A percentile compares a stretch with the other conserved stretches of the same genome.
These are phyloP conservation scores for Radopholus similis DNA, from an alignment of 1,140 invertebrate genomes.

Conservation along the genomic window DNA sequence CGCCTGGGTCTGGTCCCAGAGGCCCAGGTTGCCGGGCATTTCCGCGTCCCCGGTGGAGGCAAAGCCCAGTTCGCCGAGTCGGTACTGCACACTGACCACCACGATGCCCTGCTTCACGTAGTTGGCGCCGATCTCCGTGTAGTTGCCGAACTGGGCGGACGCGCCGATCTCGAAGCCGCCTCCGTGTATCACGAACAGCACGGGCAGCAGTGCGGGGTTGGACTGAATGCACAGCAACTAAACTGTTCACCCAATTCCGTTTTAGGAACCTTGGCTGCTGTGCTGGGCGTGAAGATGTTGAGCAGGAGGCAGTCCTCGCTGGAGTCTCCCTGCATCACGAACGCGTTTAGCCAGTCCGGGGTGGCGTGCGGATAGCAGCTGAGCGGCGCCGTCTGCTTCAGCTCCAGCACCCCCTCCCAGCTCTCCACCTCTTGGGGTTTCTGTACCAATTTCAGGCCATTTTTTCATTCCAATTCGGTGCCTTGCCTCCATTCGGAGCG, in stretches of 20 bases:
- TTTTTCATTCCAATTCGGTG: too few species aligned
- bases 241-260: too few species aligned
- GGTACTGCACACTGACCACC: slow-evolving; percentile 41
- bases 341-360: slow-evolving; percentile 11
- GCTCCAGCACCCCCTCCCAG: slow-evolving; percentile 28
- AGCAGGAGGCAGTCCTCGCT: slow-evolving; percentile 93
- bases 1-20: slow-evolving; percentile 11
- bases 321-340: slow-evolving; percentile 30
- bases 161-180: slow-evolving; percentile 36
- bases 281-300: slow-evolving; percentile 81
- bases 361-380: slow-evolving; percentile 19
- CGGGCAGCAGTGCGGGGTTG: slow-evolving; percentile 13
- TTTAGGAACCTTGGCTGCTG: neutral
- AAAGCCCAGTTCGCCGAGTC: slow-evolving; percentile 26
- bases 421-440: slow-evolving; percentile 18
- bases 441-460: too few species aligned
- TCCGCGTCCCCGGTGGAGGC: slow-evolving; percentile 2
- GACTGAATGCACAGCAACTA: neutral
- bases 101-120: slow-evolving; percentile 41
- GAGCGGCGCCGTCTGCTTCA: slow-evolving; percentile 1
- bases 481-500: neutral
- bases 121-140: slow-evolving; percentile 30
- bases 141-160: slow-evolving; percentile 10
- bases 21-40: slow-evolving; percentile 13
- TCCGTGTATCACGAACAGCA: slow-evolving; percentile 38